Percentiles rank a stretch among this genome's conserved stretches.
These are phyloP conservation scores for Leptogaster cylindrica DNA, from an alignment of 2,888 invertebrate species.

Conservation along the genomic window DNA sequence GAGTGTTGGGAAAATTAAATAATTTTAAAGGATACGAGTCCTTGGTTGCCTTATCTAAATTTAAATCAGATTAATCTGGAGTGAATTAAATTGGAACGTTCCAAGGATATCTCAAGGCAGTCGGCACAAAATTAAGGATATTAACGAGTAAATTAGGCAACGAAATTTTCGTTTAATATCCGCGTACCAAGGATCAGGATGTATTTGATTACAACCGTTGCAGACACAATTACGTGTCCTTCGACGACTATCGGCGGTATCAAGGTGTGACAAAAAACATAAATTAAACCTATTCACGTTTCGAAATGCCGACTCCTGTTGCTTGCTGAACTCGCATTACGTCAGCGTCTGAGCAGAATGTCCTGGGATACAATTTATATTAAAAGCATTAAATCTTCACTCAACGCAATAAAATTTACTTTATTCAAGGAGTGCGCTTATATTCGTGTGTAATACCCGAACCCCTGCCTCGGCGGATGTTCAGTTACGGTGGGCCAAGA, in stretches of 20 bases:
- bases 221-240: no score
- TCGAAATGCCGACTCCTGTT: conserved; percentile 27
- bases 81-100: no score
- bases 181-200: no score
- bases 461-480: no score
- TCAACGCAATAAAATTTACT: conserved; percentile 25
- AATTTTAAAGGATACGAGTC: not conserved
- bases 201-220: no score
- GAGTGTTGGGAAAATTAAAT: no score
- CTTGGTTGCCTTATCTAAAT: no score
- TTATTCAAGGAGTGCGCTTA: not conserved
- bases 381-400: conserved; percentile 38
- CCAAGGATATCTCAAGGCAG: no score
- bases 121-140: not conserved
- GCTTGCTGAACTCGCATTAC: conserved; percentile 31
- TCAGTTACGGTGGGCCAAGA: not conserved
- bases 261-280: no score
- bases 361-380: conserved; percentile 35
- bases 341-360: conserved; percentile 19
- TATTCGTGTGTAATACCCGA: not conserved
- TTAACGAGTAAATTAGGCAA: conserved; percentile 1
- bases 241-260: no score
- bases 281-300: conserved; percentile 36
- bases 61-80: no score
- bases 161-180: not conserved